Evolutionary conservation across 2,113 vertebrate species (phyloP), one percentile per base, ranked within the genome.

Genomic region (Euleptes europaea): DNA sequence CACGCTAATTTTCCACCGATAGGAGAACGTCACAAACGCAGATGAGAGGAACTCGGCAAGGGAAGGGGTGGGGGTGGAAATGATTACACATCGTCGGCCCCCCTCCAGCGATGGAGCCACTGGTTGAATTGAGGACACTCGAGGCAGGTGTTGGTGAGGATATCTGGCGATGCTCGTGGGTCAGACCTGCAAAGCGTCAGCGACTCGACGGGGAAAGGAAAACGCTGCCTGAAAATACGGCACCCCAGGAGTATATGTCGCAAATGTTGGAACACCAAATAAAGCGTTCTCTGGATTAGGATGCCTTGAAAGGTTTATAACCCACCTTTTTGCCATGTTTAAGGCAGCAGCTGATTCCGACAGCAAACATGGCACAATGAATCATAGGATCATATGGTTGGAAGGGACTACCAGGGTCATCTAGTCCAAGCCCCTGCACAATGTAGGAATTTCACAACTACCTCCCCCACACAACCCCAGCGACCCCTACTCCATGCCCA

Each of bases 1-100:
- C 82, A 79, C 78, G 72, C 84, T 89, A 86, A 84, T 84, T 92
- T 88, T 88, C 76, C 88, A 77, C 31, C 67, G 82, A 79, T 78
- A 38, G 60, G 63, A 78, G 88, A 91, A 91, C 70, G 70, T 74
- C 87, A 86, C 63, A 83, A n/a, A 31, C 10, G 35, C 31, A 47
- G 51, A 7, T 74, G 63, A 81, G 38, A 14, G 40, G 54, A 49
- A 33, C 15, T 83, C 12, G 2, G 9, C 2, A 3, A 71, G 35
- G 33, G 19, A 51, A 1, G 51, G 9, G 40, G 1, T n/a, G 14
- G 31, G 31, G 8, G 15, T 13, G 42, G 51, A 26, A 31, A 12
- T 14, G n/a, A 67, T 23, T 49, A 49, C 49, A 28, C 26, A 40
- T 8, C 28, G 21, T 17, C n/a, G 15, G 19, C 33, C 54, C 21